Evolutionary conservation across 2,888 invertebrate genomes (phyloP), one percentile per base, ranked within the genome.

Genomic region (Drosophila colorata): DNA sequence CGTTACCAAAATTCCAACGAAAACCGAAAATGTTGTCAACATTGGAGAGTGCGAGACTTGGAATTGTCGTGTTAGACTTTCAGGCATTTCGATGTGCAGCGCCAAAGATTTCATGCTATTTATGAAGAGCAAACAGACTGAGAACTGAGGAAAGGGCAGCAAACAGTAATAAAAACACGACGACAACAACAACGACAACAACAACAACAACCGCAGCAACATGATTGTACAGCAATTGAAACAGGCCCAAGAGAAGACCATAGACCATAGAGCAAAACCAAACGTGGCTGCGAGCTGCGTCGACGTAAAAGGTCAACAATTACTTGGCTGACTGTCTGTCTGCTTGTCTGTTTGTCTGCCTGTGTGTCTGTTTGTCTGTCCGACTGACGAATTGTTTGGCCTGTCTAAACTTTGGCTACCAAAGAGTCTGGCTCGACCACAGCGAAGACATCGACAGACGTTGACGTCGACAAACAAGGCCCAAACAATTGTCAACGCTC

Each of bases 331-430:
- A 46, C 48, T 25, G 44, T 48, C 55, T 31, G 49, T 55, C 16
- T 38, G 20, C 48, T 9, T 48, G 25, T 37, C 35, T 38, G 51
- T 49, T n/a, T n/a, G n/a, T n/a, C n/a, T n/a, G n/a, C n/a, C 48
- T 25, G 44, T 48, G 52, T 31, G 49, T 55, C 41, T 23, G 49
- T 56, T 52, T 65, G 52, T n/a, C 49, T 61, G 76, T 16, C 75
- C 41, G 61, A 68, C 67, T 89, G 89, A 85, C 89, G 89, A 87
- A 88, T 85, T 85, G 85, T 87, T 86, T 85, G 76, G 86, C 68
- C 87, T 85, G 85, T 85, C 89, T 72, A 85, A 84, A 85, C 89
- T 85, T 87, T 89, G 82, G 85, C 85, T 85, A 85, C 85, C 85
- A 85, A 78, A 87, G 88, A 87, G 85, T 89, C 89, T 89, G 69